Base-by-base conservation (phyloP, 2,888 invertebrate genomes). In the Sinodicranocentrus sp. region DNA sequence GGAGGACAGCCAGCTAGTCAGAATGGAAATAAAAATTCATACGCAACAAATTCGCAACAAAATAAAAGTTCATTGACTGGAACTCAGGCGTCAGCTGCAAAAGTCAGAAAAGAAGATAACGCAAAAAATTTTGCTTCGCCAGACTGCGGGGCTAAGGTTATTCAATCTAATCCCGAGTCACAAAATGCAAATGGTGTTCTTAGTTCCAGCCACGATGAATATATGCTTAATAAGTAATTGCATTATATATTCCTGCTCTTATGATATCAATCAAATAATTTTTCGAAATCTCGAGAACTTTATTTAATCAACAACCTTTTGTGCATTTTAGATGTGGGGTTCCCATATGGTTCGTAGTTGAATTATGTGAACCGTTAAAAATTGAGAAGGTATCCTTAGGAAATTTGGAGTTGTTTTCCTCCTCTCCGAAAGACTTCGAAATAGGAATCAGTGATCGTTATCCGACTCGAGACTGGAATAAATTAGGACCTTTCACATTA, bases 341-440 rank as follows among this genome's bases (percentile, higher is more conserved):
- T 89, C 94, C 95, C 80, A 95, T 96, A 86, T 97, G 98, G 98
- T 97, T 99, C 91, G 94, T 98, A 28, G 95, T 99, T 1, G 99
- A 99, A 91, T 93, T 99, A 1, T 99, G 99, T 91, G 99, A 99
- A 90, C 96, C 98, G 2, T 95, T 99, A 85, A 98, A 98, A 91
- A 96, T 98, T 2, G 96, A 96, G 90, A 95, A 95, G 89, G 91
- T 91, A 54, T 85, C 88, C 19, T 92, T 99, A 88, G 99, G 98
- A 1, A 99, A 99, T 91, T 97, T 97, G 90, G 99, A 99, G 91
- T 92, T 99, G 83, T 99, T 99, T 91, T 98, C 99, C 6, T 99
- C 98, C 0, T 96, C 96, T 26, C 98, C 98, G 15, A 96, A 96
- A 91, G 96, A 97, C 86, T 95, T 99, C 90, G 94, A 95, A 17